These are phyloP conservation scores for Epiblema foenella DNA, from an alignment of 2,888 invertebrate genomes.

Conservation along the genomic window DNA sequence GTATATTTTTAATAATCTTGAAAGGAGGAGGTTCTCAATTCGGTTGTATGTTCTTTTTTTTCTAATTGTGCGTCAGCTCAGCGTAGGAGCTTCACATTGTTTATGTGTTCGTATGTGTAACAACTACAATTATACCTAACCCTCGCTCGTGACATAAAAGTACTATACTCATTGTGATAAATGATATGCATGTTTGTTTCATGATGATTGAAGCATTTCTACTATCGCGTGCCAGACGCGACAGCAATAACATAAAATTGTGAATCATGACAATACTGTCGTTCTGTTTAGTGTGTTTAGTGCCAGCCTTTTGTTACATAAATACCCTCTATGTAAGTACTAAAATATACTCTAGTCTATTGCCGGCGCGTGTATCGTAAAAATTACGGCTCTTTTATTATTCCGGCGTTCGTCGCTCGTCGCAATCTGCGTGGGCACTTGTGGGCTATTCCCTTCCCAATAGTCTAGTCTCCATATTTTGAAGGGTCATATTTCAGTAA, in stretches of 20 bases:
- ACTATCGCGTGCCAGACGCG: slow-evolving; percentile 26
- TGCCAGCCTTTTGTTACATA: slow-evolving; percentile 24
- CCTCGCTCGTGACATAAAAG: too few relatives aligned
- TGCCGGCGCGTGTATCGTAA: slow-evolving; percentile 41
- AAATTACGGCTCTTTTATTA: slow-evolving; percentile 42
- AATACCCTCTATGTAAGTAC: not conserved
- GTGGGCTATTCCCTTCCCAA: not conserved
- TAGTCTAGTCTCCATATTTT: not conserved
- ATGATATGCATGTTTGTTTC: slow-evolving; percentile 15
- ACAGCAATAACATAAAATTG: slow-evolving; percentile 14
- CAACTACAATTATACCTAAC: too few relatives aligned
- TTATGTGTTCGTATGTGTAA: too few relatives aligned
- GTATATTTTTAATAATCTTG: too few relatives aligned
- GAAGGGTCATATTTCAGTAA: not conserved
- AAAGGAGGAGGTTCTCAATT: too few relatives aligned
- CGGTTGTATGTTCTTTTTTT: too few relatives aligned
- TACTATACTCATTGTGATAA: not conserved
- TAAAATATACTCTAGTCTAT: slow-evolving; percentile 20
- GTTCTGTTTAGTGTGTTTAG: slow-evolving; percentile 8
- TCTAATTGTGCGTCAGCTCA: too few relatives aligned
- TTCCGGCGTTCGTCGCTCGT: slow-evolving; percentile 3
- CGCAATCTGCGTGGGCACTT: slow-evolving; percentile 11
- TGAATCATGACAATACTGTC: slow-evolving; percentile 20
- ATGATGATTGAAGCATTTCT: slow-evolving; percentile 7
- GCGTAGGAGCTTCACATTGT: too few relatives aligned